Evolutionary conservation across 2,797 vertebrate species (phyloP), one percentile per base, ranked within the genome.

Genomic region (Rhynchonycteris naso): DNA sequence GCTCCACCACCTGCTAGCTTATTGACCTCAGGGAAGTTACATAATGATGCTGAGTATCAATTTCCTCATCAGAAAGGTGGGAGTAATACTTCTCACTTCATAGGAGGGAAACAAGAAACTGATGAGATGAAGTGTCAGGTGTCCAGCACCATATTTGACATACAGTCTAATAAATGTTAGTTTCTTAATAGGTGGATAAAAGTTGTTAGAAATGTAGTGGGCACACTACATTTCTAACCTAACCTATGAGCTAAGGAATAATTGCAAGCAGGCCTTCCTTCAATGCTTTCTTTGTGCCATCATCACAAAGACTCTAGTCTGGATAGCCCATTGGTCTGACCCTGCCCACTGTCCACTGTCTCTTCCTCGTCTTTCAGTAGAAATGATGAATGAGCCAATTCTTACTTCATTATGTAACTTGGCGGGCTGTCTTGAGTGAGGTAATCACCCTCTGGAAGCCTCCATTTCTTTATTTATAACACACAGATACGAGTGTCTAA

Each of bases 21-120:
- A 91, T 82, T 4, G 1, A 95, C 93, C 38, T 91, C 52, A 72
- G 47, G n/a, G 61, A 95, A 81, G 24, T 89, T 61, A 75, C 35
- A 95, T 83, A 92, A 43, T 54, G 54, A 86, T 63, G 91, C 56
- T 95, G 93, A 69, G 76, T 79, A 84, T 94, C 92, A 94, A 87
- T 90, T 94, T 96, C 74, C n/a, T 95, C 84, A 84, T 84, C 82
- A 95, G 93, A 4, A 86, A 85, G 90, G 58, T 47, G 7, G 26
- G 16, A 12, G 13, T 81, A 75, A 15, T 92, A n/a, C 43, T 96
- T 94, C 72, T 93, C 50, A 78, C 59, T 91, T 94, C 75, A 76
- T 72, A 75, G 50, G 35, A 78, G 13, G 52, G 2, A 54, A 76
- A 69, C 74, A 80, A 87, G 54, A 83, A 74, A 30, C 56, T 76